Conservation (phyloP, 2,888 invertebrate genomes). For the Hofmannophila pseudospretella region DNA sequence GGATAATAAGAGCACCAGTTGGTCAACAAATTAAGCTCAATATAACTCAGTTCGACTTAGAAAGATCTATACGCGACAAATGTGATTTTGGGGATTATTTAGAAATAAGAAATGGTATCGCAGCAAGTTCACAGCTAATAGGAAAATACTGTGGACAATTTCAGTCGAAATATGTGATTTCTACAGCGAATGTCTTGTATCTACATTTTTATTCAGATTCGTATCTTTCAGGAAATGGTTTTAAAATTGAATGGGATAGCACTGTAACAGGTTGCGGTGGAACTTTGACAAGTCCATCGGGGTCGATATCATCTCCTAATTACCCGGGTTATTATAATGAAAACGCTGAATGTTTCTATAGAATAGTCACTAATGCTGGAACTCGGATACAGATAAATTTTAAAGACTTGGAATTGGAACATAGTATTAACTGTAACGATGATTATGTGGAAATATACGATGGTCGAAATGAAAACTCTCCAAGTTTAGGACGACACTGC, state of each 20-base stretch:
- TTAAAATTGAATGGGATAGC: constrained; percentile 75
- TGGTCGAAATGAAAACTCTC: constrained; percentile 75
- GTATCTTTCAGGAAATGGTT: constrained; percentile 81
- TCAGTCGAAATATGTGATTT: constrained; percentile 81
- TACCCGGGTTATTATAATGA: constrained; percentile 87
- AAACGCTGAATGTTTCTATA: constrained; percentile 88
- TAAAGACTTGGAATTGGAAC: constrained; percentile 85
- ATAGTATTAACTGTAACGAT: constrained; percentile 74
- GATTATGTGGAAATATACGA: constrained; percentile 86
- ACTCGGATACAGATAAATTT: constrained; percentile 82
- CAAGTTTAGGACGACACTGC: constrained; percentile 82
- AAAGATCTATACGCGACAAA: constrained; percentile 54
- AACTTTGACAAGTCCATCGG: constrained; percentile 80
- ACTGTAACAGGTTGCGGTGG: constrained; percentile 87
- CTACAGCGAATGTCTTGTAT: constrained; percentile 85
- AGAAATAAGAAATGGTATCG: constrained; percentile 86
- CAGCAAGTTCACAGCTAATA: constrained; percentile 83
- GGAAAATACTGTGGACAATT: constrained; percentile 87
- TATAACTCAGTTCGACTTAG: constrained; percentile 75
- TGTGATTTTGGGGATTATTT: constrained; percentile 60
- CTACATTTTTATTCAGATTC: constrained; percentile 87
- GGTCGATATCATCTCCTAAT: constrained; percentile 89
- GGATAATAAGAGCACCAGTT: constrained; percentile 84
- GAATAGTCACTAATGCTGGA: constrained; percentile 84
- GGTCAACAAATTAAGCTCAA: constrained; percentile 87